phyloP scores from a whole-genome alignment of 2,113 vertebrate genomes.

The Etia nguti region DNA sequence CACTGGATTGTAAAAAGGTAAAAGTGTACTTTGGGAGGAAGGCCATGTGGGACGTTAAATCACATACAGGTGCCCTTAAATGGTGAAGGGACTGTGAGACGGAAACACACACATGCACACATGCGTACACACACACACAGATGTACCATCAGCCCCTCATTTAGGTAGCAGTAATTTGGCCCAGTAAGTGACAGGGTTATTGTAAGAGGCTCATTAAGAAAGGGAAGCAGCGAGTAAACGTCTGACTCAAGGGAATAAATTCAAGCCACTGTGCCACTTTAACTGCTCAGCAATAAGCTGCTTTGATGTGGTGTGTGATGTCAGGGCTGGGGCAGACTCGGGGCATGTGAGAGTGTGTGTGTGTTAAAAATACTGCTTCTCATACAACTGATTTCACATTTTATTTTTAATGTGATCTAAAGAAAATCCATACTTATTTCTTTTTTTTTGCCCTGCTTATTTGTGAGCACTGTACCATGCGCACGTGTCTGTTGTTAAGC shows the following conservation, averaged over 20 bases:
- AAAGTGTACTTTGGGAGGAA: slow-evolving; percentile 48
- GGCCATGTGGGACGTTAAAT: slow-evolving; percentile 58
- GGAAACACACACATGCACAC: slow-evolving; percentile 10
- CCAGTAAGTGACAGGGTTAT: slow-evolving; percentile 67
- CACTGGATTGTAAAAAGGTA: slow-evolving; percentile 52
- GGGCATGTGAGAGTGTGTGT: background rate
- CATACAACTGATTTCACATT: background rate
- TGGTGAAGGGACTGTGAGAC: slow-evolving; percentile 8
- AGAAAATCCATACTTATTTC: background rate
- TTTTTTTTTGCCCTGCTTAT: background rate
- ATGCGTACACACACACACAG: background rate
- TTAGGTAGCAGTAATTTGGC: slow-evolving; percentile 60
- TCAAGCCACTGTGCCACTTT: slow-evolving; percentile 58
- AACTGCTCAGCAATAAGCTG: slow-evolving; percentile 49
- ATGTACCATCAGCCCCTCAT: slow-evolving; percentile 26
- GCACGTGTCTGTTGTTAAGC: background rate
- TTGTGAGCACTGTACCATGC: background rate
- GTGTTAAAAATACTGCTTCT: background rate
- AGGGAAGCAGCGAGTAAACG: slow-evolving; percentile 64
- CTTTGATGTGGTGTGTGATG: slow-evolving; percentile 64
- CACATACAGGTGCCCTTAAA: slow-evolving; percentile 58
- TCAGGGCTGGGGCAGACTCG: slow-evolving; percentile 19
- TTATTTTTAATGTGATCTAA: background rate
- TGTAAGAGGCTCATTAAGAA: slow-evolving; percentile 67
- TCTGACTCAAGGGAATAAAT: slow-evolving; percentile 62